Evolutionary conservation across 2,888 invertebrate genomes (phyloP).

Genomic region (Netelia melanura): DNA sequence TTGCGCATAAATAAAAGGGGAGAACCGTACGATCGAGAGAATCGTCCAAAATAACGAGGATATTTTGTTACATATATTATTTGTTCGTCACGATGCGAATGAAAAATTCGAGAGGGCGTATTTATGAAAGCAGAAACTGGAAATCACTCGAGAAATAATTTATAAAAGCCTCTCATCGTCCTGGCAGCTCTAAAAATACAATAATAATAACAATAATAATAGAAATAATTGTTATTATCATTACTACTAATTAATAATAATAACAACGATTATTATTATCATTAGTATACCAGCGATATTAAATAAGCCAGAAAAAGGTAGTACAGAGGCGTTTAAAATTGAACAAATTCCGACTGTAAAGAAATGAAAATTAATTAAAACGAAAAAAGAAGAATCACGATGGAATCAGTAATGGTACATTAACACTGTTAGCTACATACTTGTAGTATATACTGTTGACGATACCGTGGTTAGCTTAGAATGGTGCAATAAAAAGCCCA

Average conservation of each 20-base stretch:
- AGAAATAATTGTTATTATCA: neutral
- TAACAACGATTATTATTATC: no score
- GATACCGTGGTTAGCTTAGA: slow-evolving; percentile 3
- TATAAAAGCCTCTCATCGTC: slow-evolving; percentile 23
- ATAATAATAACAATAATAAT: neutral
- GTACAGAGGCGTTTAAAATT: no score
- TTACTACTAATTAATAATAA: no score
- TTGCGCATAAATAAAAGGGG: neutral
- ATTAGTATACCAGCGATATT: neutral
- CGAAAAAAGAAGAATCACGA: no score
- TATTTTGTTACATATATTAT: neutral
- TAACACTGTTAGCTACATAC: neutral
- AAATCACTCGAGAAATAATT: slow-evolving; percentile 36
- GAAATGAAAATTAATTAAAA: no score
- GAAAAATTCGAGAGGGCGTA: slow-evolving; percentile 12
- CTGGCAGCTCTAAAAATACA: slow-evolving; percentile 2
- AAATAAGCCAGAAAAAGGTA: neutral
- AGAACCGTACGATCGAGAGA: slow-evolving; percentile 5
- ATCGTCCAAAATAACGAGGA: neutral
- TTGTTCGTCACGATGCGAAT: neutral
- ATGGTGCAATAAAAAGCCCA: slow-evolving; percentile 41
- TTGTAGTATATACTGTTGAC: slow-evolving; percentile 4
- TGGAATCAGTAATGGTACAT: neutral
- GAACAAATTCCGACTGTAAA: no score
- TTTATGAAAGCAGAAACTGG: slow-evolving; percentile 31